Base-by-base conservation (phyloP, 2,113 vertebrate species). In the Laticauda colubrina region DNA sequence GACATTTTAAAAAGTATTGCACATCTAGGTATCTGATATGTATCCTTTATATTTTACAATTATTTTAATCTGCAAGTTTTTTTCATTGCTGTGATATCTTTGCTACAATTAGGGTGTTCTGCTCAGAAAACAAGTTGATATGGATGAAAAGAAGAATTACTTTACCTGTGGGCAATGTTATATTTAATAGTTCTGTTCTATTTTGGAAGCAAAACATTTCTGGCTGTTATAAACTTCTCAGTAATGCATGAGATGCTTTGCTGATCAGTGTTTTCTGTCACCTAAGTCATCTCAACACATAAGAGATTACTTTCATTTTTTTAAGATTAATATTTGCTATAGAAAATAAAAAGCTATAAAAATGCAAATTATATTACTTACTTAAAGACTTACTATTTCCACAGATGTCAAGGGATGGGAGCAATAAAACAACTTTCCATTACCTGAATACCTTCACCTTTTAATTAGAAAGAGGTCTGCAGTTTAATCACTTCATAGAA, bases 361-460 rank as follows among this genome's bases (percentile, higher is more conserved):
- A 95, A 53, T 93, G 93, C 89, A 94, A 93, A 92, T 0, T 24
- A 91, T 96, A 96, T 95, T 48, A 3, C 90, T 93, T 95, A 45
- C 92, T 92, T 90, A 91, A 93, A 95, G 90, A 87, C 93, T 89
- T 93, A 95, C 91, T 91, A 94, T 93, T 94, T 0, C 0, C 94
- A 93, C 92, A 64, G 43, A 0, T 96, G 94, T 91, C 45, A 69
- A 69, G 51, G 90, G 9, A 95, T 59, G 95, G 69, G 39, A 96
- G 94, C 95, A 96, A 95, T 96, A 96, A 97, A 95, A 95, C 96
- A 97, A 96, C 94, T 94, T 97, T 95, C 94, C 92, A 94, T 94
- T 95, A 95, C 92, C 56, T 69, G 64, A 96, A 95, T 87, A 94
- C 92, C 92, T 95, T 92, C 95, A 94, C 95, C 95, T 94, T 95